Percentiles rank a stretch among this genome's conserved stretches.
Evolutionary conservation across 2,113 vertebrate species (phyloP).

Genomic region (Takifugu flavidus): DNA sequence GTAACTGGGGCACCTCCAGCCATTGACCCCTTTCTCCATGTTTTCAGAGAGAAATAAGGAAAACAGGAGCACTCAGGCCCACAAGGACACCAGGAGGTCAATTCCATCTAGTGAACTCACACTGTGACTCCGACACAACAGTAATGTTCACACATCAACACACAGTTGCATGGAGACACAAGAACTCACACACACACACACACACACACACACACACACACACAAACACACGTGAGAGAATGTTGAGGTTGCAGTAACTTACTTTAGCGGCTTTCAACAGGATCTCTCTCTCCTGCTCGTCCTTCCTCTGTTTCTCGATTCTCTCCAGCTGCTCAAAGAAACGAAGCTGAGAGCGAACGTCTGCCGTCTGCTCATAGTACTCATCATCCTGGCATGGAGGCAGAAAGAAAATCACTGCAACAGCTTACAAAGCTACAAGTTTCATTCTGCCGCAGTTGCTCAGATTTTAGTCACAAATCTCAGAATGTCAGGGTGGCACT

Average conservation of each 20-base stretch:
- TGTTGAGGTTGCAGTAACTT: conserved; percentile 34
- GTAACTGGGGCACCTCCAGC: conserved; percentile 1
- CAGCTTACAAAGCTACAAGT: not conserved
- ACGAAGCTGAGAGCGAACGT: conserved; percentile 83
- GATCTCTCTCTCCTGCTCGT: conserved; percentile 87
- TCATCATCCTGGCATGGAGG: conserved; percentile 77
- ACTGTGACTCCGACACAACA: conserved; percentile 58
- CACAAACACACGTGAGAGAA: conserved; percentile 4
- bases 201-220: conserved; percentile 29
- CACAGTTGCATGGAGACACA: not conserved
- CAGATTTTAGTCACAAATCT: not conserved
- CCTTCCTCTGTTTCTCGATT: conserved; percentile 87
- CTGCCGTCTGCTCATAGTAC: conserved; percentile 80
- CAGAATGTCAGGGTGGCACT: not conserved
- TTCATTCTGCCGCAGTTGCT: not conserved
- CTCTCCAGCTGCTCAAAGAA: conserved; percentile 89
- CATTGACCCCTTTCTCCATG: conserved; percentile 13
- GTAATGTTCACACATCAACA: too few species aligned
- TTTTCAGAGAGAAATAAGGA: conserved; percentile 51
- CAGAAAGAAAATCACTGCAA: conserved; percentile 23
- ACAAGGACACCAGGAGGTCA: conserved; percentile 65
- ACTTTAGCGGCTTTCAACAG: conserved; percentile 87
- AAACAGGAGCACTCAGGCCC: conserved; percentile 59
- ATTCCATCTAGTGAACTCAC: conserved; percentile 62
- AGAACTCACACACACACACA: conserved; percentile 29